A percentile compares a stretch with the other conserved stretches of the same genome.
Evolutionary conservation across 2,113 vertebrate genomes (phyloP).

Genomic region (Himantopus leucocephalus): DNA sequence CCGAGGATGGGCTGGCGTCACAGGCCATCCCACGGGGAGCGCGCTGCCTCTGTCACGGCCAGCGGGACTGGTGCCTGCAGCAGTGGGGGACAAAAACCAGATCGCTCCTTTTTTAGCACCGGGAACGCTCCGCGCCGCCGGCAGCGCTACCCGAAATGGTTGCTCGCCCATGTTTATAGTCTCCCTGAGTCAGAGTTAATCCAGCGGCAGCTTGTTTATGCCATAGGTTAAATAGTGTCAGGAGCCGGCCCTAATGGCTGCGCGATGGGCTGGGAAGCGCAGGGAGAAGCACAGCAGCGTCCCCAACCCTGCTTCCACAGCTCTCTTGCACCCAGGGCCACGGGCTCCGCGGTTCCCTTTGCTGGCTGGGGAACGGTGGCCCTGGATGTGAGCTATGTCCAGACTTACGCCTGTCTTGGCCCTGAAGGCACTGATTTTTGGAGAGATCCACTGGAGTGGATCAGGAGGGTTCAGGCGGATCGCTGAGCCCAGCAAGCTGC

Average conservation of each 20-base stretch:
- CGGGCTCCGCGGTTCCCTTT: accelerated
- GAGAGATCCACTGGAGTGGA: not conserved
- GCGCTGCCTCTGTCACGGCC: accelerated
- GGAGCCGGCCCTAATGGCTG: not conserved
- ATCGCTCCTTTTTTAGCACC: slow-evolving; percentile 49
- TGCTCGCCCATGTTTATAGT: slow-evolving; percentile 2
- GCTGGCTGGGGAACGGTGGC: not conserved
- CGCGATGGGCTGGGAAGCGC: not conserved
- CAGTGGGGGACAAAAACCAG: not conserved
- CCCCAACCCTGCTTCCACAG: not conserved
- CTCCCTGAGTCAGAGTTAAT: slow-evolving; percentile 8
- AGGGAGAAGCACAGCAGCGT: not conserved
- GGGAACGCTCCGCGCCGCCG: accelerated
- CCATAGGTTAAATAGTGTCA: slow-evolving; percentile 25
- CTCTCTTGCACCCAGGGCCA: not conserved
- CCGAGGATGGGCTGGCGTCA: not conserved
- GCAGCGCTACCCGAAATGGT: not conserved
- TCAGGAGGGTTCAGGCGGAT: accelerated
- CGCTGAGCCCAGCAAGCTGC: not conserved
- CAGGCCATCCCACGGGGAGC: accelerated
- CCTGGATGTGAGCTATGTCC: not conserved
- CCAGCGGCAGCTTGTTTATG: slow-evolving; percentile 22
- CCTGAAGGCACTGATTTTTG: not conserved
- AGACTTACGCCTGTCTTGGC: not conserved
- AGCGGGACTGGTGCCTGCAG: accelerated